Evolutionary conservation across 2,888 invertebrate genomes (phyloP), one percentile per base, ranked within the genome.

Genomic region (Nomada ruficornis): DNA sequence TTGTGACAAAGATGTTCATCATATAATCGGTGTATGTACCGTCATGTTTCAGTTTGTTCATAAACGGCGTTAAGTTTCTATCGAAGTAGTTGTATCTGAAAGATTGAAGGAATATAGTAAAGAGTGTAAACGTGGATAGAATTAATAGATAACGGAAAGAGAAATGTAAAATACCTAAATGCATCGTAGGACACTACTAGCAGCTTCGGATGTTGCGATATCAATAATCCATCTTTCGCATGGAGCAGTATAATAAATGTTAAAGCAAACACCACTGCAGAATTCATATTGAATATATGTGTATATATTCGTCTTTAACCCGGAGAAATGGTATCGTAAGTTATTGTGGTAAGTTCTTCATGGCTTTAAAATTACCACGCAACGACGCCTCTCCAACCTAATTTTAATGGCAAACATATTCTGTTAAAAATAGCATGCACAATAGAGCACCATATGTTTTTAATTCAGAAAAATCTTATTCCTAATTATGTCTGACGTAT

Each of bases 171-270:
- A 44, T 85, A 93, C 93, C 93, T 94, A 91, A 97, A 97, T 26
- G 96, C 97, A 94, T 97, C 97, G 89, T 96, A 96, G 0, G 96
- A 96, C 18, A 96, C 94, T 18, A 96, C 93, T 52, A 96, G 93
- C 67, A 96, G 89, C 82, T 95, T 94, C 0, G 95, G 95, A 86
- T 94, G 92, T 50, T 91, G 86, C 0, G 94, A 94, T 62, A 92
- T 82, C 18, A 91, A 87, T 75, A 88, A 88, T 23, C 89, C 91
- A 50, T 83, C 73, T 72, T 82, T 85, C 36, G 89, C 69, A 64
- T 79, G 83, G 4, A 85, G 57, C 60, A 88, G 79, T 13, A 85
- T 55, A 50, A 86, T 52, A 29, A 87, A 50, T 23, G 85, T 20
- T 23, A 62, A 78, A 26, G 80, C 23, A 54, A 87, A 71, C 47